These are phyloP conservation scores for Callimorpha dominula DNA, from an alignment of 2,888 invertebrate species.

Conservation along the genomic window DNA sequence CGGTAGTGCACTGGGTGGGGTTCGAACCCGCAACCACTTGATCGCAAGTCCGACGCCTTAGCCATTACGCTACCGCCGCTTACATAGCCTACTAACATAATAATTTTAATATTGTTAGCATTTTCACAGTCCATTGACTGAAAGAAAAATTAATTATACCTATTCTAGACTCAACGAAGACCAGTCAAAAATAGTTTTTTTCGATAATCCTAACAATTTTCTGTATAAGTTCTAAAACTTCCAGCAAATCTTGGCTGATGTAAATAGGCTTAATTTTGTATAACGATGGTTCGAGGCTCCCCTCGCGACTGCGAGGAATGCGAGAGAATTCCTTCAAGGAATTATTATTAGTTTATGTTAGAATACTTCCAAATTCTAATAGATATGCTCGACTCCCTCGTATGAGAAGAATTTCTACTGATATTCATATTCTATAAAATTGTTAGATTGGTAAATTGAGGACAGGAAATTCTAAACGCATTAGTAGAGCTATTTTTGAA, in stretches of 20 bases:
- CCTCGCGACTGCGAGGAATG: constrained; percentile 33
- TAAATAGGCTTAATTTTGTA: constrained; percentile 31
- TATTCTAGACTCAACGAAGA: too few relatives aligned
- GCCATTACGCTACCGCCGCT: too few relatives aligned
- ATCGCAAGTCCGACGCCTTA: too few relatives aligned
- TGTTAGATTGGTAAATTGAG: neutral
- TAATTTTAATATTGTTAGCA: too few relatives aligned
- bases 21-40: too few relatives aligned
- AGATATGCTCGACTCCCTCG: constrained; percentile 10
- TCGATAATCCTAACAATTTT: neutral
- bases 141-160: too few relatives aligned
- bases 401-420: constrained; percentile 12
- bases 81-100: too few relatives aligned
- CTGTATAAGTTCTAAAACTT: constrained; percentile 2
- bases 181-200: too few relatives aligned
- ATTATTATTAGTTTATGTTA: constrained; percentile 37
- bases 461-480: neutral
- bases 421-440: neutral
- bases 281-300: constrained; percentile 27
- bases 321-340: constrained; percentile 36
- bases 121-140: too few relatives aligned
- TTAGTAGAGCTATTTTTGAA: neutral
- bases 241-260: neutral
- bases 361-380: constrained; percentile 19
- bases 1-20: too few relatives aligned